A percentile compares a stretch with the other conserved stretches of the same genome.
These are phyloP conservation scores for Lepidurus arcticus DNA, from an alignment of 1,140 invertebrate genomes.

Conservation along the genomic window DNA sequence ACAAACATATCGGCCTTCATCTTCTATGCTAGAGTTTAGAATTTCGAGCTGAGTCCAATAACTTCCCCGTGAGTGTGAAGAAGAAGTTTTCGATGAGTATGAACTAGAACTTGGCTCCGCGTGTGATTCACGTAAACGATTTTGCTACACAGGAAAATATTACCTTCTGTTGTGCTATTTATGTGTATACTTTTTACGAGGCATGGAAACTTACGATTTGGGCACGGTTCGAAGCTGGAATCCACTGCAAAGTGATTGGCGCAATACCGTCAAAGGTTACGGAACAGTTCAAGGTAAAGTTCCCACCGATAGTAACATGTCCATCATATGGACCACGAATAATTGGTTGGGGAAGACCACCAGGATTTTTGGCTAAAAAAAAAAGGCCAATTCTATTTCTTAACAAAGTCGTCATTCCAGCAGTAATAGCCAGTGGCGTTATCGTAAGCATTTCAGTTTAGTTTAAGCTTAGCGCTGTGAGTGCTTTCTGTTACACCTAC, in stretches of 20 bases:
- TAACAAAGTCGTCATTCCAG: no score
- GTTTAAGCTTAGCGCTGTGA: no score
- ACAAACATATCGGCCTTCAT: conserved; percentile 25
- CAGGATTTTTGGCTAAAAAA: not conserved
- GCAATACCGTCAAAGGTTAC: not conserved
- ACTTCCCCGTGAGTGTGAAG: not conserved
- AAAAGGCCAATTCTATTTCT: no score
- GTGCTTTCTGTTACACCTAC: no score
- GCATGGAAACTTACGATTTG: not conserved
- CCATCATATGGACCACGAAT: not conserved
- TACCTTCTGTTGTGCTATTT: not conserved
- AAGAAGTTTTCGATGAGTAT: no score
- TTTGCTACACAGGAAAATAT: not conserved
- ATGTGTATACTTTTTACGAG: not conserved
- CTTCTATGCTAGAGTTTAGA: conserved; percentile 20
- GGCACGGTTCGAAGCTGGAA: not conserved
- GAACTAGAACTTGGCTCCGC: no score
- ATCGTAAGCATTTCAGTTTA: no score
- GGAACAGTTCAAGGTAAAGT: not conserved
- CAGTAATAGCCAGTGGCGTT: no score
- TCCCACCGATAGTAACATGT: not conserved
- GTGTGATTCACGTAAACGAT: not conserved
- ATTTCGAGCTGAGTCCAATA: not conserved
- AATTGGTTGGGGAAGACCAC: not conserved
- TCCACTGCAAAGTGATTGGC: no score